Conservation (phyloP, 2,113 vertebrate genomes). For the Malurus cyaneus region DNA sequence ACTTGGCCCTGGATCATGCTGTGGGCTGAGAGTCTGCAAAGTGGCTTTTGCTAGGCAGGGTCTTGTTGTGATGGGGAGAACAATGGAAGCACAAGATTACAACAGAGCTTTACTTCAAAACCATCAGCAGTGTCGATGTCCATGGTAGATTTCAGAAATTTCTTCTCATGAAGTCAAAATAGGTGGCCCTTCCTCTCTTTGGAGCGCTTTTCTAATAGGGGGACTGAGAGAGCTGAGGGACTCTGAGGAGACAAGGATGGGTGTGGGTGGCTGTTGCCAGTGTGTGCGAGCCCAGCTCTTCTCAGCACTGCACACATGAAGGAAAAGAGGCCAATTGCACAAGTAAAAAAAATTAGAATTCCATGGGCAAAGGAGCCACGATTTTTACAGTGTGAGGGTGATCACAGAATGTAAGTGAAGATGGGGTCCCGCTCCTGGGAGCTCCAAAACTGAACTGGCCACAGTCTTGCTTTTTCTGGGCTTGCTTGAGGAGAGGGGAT, state of each 20-base stretch:
- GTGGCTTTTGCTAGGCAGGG: not conserved
- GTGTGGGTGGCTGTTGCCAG: fast-evolving
- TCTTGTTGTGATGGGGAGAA: no score
- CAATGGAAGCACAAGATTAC: fast-evolving
- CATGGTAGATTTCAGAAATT: no score
- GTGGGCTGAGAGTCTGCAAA: no score
- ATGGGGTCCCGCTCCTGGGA: fast-evolving
- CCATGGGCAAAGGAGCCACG: not conserved
- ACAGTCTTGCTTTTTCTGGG: not conserved
- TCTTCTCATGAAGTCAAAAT: fast-evolving
- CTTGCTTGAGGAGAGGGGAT: fast-evolving
- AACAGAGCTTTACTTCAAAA: no score
- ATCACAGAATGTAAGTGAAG: no score
- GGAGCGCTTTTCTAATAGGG: no score
- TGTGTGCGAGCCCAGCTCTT: no score
- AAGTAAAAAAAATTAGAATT: not conserved
- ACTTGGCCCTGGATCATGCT: no score
- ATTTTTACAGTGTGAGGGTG: fast-evolving
- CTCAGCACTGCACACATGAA: no score
- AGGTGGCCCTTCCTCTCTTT: not conserved
- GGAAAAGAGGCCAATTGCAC: fast-evolving
- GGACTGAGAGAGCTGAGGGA: not conserved
- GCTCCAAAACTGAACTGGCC: fast-evolving
- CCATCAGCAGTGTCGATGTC: fast-evolving
- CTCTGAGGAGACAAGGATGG: no score